Base-by-base conservation (phyloP, 1,140 invertebrate species). In the Ceratina australensis region DNA sequence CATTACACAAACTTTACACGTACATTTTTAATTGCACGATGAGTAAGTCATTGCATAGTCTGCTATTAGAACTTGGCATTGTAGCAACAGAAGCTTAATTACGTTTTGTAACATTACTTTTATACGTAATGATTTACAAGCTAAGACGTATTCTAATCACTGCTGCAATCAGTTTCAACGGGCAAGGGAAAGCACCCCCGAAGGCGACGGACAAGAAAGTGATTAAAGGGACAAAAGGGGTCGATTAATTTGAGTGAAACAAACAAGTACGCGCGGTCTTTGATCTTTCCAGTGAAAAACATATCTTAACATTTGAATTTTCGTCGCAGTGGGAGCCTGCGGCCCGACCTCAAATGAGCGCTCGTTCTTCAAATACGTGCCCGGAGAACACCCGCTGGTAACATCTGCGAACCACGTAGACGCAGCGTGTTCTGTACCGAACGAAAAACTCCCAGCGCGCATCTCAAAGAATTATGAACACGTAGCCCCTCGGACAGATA, bases 281-380 rank as follows among this genome's bases (percentile, higher is more conserved):
- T 72, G 80, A 77, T 82, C 63, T 71, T 50, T 49, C 20, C 81
- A 67, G 65, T 60, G 57, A 59, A 54, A 73, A 72, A 67, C 71
- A 52, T 52, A 56, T 47, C 64, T 82, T 24, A 71, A 78, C 71
- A 75, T 82, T 83, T 61, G 65, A 61, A 83, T 77, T 77, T 78
- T 84, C 78, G 54, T 77, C 80, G 67, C 81, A 84, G 78, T 82
- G 68, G 82, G 77, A 83, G 72, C 52, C 54, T n/a, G n/a, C n/a
- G 63, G 47, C 42, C 54, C 49, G 79, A 68, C 33, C 80, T 66
- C 65, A 66, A 82, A 82, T 72, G 71, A 83, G 65, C 81, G 77
- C 54, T 72, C 79, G 75, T 81, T 83, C 69, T 64, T 82, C 77
- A 79, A 77, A 80, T 79, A 77, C 50, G 60, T 82, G 66, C n/a